Conservation (phyloP, 2,797 vertebrate species). For the Malurus splendens region DNA sequence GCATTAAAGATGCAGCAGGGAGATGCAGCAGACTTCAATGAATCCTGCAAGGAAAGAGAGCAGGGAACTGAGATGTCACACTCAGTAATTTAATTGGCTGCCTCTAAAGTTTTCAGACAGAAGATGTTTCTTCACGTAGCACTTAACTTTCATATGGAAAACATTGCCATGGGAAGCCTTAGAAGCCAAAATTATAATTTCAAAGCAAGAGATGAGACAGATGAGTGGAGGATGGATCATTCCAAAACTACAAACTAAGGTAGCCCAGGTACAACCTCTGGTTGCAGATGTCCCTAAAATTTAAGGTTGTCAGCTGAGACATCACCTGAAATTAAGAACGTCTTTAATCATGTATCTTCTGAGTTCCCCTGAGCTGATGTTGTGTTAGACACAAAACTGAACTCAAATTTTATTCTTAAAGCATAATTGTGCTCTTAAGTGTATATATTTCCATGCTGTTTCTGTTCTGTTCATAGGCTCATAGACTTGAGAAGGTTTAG, state of each 20-base stretch:
- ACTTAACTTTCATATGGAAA: not conserved
- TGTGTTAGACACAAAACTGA: not conserved
- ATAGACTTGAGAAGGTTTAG: not conserved
- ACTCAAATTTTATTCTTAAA: not conserved
- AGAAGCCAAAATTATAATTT: not conserved
- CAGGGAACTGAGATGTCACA: not conserved
- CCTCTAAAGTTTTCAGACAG: not conserved
- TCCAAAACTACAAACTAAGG: not conserved
- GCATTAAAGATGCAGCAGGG: constrained; percentile 33
- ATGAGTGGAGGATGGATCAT: not conserved
- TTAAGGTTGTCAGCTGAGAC: not conserved
- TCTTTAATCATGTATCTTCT: not conserved
- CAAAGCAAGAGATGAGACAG: not conserved
- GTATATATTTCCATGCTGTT: not conserved
- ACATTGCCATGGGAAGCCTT: not conserved
- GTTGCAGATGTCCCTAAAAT: not conserved
- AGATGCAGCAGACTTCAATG: not conserved
- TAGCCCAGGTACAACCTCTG: not conserved
- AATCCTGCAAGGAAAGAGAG: not conserved
- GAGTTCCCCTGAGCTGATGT: not conserved
- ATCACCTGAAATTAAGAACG: not conserved
- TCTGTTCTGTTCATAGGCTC: too few species aligned
- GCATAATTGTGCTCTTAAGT: not conserved
- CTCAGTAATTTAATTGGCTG: not conserved
- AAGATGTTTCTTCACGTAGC: not conserved